These are phyloP conservation scores for Planococcus citri DNA, from an alignment of 1,140 invertebrate species.

Conservation along the genomic window DNA sequence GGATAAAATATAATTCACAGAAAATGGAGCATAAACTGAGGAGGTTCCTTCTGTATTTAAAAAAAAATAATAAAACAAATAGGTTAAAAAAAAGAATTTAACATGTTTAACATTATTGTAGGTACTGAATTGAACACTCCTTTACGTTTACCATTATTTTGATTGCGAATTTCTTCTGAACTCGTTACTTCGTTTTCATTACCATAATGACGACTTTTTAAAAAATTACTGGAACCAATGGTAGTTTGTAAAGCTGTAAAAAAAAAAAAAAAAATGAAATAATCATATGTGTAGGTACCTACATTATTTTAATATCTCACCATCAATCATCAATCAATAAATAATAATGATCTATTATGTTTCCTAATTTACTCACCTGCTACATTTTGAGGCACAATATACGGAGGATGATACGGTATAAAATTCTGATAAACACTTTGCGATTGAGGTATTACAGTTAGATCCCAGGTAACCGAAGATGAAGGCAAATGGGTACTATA, in stretches of 20 bases:
- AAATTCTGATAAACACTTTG: neutral
- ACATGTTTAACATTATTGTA: too few relatives aligned
- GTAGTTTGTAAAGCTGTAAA: neutral
- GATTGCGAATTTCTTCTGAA: constrained; percentile 44
- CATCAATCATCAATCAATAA: too few relatives aligned
- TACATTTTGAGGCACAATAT: neutral
- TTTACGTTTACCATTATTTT: constrained; percentile 6
- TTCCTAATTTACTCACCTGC: neutral
- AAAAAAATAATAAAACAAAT: neutral
- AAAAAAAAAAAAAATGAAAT: too few relatives aligned
- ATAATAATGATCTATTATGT: too few relatives aligned
- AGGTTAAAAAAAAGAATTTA: too few relatives aligned
- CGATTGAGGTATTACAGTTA: constrained; percentile 30
- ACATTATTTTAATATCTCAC: too few relatives aligned
- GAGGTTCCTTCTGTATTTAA: neutral
- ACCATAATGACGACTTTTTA: neutral
- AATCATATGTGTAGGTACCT: too few relatives aligned
- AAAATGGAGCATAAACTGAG: neutral
- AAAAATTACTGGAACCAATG: neutral
- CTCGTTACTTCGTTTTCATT: constrained; percentile 61
- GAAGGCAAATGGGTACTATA: constrained; percentile 31
- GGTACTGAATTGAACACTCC: too few relatives aligned
- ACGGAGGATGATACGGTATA: neutral
- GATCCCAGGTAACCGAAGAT: constrained; percentile 34
- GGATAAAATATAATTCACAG: constrained; percentile 33